Conservation (phyloP, 2,797 vertebrate species). For the Gambelia wislizenii region DNA sequence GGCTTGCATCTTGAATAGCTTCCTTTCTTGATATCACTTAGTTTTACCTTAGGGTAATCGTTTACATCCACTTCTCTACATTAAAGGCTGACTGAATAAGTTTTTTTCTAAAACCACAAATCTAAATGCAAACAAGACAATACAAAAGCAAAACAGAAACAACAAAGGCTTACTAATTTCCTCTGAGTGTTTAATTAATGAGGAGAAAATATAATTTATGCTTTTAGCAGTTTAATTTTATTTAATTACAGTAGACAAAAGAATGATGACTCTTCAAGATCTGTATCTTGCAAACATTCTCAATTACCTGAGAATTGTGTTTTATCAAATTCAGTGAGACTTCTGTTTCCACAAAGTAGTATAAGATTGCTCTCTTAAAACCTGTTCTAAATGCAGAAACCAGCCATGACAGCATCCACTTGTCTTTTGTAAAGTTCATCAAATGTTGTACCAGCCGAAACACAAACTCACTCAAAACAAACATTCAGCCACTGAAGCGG, state of each 20-base stretch:
- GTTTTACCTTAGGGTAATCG: not conserved
- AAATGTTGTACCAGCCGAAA: accelerated
- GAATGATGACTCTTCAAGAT: not conserved
- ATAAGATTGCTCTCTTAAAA: not conserved
- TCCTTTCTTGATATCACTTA: not conserved
- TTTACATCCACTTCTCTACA: not conserved
- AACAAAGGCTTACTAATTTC: accelerated
- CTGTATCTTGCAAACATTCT: not conserved
- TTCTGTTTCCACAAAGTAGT: not conserved
- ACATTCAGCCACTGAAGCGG: accelerated
- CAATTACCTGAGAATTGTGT: not conserved
- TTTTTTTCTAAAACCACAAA: not conserved
- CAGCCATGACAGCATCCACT: accelerated
- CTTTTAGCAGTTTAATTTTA: not conserved
- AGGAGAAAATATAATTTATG: not conserved
- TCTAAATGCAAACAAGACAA: not conserved
- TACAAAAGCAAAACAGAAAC: not conserved
- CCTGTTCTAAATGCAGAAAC: not conserved
- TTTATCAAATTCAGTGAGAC: not conserved
- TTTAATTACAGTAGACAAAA: accelerated
- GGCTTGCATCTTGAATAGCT: not conserved
- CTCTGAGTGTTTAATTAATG: not conserved
- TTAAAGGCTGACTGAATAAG: not conserved
- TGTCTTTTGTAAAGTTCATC: not conserved
- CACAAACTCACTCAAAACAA: not conserved